Conservation (phyloP, 2,888 invertebrate species). For the Hedya salicella region DNA sequence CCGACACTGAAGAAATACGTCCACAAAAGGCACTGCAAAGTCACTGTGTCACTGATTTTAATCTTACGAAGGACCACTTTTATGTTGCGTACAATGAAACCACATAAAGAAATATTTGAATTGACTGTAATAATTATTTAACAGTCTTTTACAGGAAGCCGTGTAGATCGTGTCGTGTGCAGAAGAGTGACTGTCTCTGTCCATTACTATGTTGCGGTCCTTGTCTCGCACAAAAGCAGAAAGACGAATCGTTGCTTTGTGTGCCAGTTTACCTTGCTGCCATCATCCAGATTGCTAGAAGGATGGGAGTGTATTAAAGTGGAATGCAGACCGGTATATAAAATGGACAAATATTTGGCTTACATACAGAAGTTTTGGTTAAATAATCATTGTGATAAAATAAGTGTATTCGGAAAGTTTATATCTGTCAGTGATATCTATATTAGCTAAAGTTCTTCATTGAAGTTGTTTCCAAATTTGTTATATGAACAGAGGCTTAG, state of each 20-base stretch:
- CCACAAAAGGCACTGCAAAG: no score
- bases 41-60: no score
- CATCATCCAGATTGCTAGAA: constrained; percentile 15
- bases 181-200: not conserved
- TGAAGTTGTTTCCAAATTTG: not conserved
- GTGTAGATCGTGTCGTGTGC: not conserved
- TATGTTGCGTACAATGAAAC: not conserved
- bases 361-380: constrained; percentile 19
- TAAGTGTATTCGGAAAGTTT: constrained; percentile 3
- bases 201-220: not conserved
- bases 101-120: not conserved
- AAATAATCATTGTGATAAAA: constrained; percentile 15
- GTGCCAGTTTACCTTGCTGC: constrained; percentile 22
- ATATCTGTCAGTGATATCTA: not conserved
- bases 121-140: not conserved
- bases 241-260: constrained; percentile 19
- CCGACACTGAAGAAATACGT: no score
- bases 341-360: constrained; percentile 17
- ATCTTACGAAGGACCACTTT: no score
- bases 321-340: constrained; percentile 13
- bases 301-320: constrained; percentile 20
- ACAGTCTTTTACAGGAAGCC: not conserved
- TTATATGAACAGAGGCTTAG: not conserved
- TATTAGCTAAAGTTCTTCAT: constrained; percentile 1
- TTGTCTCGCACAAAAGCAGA: constrained; percentile 1